phyloP scores from a whole-genome alignment of 2,113 vertebrate species.

The Silurus glanis region DNA sequence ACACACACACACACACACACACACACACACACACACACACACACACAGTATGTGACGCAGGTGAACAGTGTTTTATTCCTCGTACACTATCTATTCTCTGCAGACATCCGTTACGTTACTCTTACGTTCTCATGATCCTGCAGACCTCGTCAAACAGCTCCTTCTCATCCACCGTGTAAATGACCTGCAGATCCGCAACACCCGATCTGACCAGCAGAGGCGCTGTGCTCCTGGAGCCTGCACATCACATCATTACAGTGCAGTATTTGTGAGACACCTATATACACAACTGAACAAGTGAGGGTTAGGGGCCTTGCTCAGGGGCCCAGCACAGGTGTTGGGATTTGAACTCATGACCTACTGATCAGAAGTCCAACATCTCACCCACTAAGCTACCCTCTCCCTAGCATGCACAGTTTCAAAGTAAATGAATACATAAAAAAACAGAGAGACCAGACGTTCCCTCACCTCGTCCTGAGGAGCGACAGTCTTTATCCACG shows the following conservation, averaged over 20 bases:
- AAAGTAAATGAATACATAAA: too few relatives aligned
- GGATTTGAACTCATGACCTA: too few relatives aligned
- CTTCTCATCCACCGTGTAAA: constrained; percentile 88
- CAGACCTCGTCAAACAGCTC: constrained; percentile 88
- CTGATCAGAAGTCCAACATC: too few relatives aligned
- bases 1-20: constrained; percentile 40
- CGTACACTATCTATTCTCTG: too few relatives aligned
- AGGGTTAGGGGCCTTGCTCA: too few relatives aligned
- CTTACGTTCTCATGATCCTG: constrained; percentile 86
- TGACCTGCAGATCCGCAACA: constrained; percentile 87
- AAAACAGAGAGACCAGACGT: background rate
- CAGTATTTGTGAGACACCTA: too few relatives aligned
- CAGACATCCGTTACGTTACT: background rate
- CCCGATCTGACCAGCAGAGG: constrained; percentile 93
- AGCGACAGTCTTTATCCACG: constrained; percentile 78
- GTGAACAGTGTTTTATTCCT: too few relatives aligned
- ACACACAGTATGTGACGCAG: too few relatives aligned
- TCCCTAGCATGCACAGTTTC: background rate
- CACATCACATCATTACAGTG: constrained; percentile 34
- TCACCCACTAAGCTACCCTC: too few relatives aligned
- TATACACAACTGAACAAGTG: too few relatives aligned
- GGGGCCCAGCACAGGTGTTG: too few relatives aligned
- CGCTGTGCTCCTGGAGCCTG: constrained; percentile 78
- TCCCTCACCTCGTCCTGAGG: constrained; percentile 72
- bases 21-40: background rate